Evolutionary conservation across 2,113 vertebrate genomes (phyloP), one percentile per base, ranked within the genome.

Genomic region (Eublepharis macularius): DNA sequence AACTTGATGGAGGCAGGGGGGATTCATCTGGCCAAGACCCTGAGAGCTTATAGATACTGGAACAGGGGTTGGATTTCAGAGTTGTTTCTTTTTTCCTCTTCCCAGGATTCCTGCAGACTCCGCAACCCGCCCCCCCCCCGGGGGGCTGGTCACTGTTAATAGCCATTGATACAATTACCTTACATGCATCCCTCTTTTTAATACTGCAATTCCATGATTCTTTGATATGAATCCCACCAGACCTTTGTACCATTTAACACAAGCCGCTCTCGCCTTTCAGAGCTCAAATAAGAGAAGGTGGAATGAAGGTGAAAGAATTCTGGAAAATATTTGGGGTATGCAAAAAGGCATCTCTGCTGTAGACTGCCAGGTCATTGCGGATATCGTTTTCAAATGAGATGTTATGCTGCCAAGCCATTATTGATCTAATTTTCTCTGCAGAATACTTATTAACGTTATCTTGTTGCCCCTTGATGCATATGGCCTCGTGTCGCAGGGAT

Each of bases 381-480:
- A 4, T 60, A 74, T 85, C 76, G 47, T 0, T 89, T 91, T 80
- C 70, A 86, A 85, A 75, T 34, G 1, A 0, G 63, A 88, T 84
- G 86, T 83, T 80, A 60, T 0, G 16, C 41, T 9, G 49, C 60
- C 79, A 1, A 76, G 79, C 90, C 87, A 85, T 73, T 72, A 84
- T 82, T 80, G 90, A 86, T 89, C 83, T 94, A 88, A 90, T 94
- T 94, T 92, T 92, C 92, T 94, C 94, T 89, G 91, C 90, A 87
- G 90, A 91, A 88, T 75, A 92, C 94, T 93, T 93, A 92, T 94
- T 92, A 92, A 94, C 94, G 91, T 94, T 92, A 90, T 80, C 87
- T 90, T 94, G 92, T 94, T 95, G 91, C 94, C 93, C 91, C 92
- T 74, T 93, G 94, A 95, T 93, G 93, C 95, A 95, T 91, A 89